Base-by-base conservation (phyloP, 2,113 vertebrate species). In the Morphnarchus princeps region DNA sequence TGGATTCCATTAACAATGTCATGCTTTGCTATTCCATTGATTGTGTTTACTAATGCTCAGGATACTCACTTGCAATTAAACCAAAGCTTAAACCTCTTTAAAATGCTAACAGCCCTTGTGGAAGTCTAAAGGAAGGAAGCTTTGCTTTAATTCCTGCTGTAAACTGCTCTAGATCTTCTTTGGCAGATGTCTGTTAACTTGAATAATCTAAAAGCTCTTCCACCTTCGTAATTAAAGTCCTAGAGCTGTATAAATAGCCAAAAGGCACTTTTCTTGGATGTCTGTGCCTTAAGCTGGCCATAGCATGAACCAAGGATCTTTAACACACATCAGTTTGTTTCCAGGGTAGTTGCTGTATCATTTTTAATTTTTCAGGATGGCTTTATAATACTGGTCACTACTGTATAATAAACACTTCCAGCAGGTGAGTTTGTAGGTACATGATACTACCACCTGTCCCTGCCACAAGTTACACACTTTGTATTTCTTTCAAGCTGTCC, bases 41-140 rank as follows among this genome's bases (percentile, higher is more conserved):
- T 61, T n/a, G 6, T 22, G 13, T 84, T 85, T 88, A 69, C 55
- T 89, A 65, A 83, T 31, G 34, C 82, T 79, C 58, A 90, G 89
- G 67, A 29, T 93, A 96, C 86, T 80, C 74, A 80, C 47, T 91
- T 94, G 82, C 70, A 88, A 91, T 95, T 94, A 96, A 94, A 76
- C 91, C 82, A 95, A 90, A 95, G 94, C 84, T 94, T 96, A 97
- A 96, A 94, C 74, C 93, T 95, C 91, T 94, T 96, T 92, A 94
- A 94, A 95, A 95, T 49, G 28, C 76, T 71, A 86, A 82, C 57
- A 84, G 61, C 40, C 65, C 84, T 79, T 25, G n/a, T 72, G 43
- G 86, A 89, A 92, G 47, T 59, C 72, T 50, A 24, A 63, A 87
- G 80, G 80, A 87, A 93, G 77, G 54, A 65, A 87, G 70, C 86